A percentile compares a stretch with the other conserved stretches of the same genome.
phyloP scores from a whole-genome alignment of 1,140 invertebrate genomes.

The Drosophila sturtevanti region DNA sequence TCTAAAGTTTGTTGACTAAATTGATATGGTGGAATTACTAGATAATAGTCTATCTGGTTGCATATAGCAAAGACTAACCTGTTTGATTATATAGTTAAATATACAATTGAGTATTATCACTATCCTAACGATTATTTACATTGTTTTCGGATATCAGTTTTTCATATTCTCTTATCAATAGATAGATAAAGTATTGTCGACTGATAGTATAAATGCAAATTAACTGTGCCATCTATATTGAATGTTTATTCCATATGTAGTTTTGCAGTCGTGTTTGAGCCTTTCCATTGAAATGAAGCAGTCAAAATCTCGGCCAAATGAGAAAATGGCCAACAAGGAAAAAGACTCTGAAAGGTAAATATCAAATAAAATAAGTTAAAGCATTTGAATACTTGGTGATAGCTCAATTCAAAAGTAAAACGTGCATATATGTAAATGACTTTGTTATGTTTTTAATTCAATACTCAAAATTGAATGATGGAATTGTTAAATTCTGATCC shows the following conservation, averaged over 20 bases:
- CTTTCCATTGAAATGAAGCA: background rate
- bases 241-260: constrained; percentile 1
- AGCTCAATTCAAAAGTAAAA: too few species aligned
- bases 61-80: background rate
- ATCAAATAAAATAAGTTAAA: too few species aligned
- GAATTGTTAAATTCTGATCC: too few species aligned
- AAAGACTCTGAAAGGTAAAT: background rate
- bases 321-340: background rate
- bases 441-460: too few species aligned
- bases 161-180: background rate
- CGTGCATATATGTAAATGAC: too few species aligned
- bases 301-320: background rate
- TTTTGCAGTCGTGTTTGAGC: background rate
- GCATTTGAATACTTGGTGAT: too few species aligned
- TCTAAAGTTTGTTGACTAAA: background rate
- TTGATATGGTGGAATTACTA: background rate
- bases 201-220: background rate
- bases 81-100: constrained; percentile 3
- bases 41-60: background rate
- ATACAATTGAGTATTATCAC: constrained; percentile 1
- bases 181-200: constrained; percentile 1
- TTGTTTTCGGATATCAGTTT: background rate
- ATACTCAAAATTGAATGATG: too few species aligned
- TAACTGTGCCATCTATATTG: background rate
- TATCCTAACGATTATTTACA: background rate